Conservation (phyloP, 2,888 invertebrate genomes). For the Parapristionchus giblindavisi region DNA sequence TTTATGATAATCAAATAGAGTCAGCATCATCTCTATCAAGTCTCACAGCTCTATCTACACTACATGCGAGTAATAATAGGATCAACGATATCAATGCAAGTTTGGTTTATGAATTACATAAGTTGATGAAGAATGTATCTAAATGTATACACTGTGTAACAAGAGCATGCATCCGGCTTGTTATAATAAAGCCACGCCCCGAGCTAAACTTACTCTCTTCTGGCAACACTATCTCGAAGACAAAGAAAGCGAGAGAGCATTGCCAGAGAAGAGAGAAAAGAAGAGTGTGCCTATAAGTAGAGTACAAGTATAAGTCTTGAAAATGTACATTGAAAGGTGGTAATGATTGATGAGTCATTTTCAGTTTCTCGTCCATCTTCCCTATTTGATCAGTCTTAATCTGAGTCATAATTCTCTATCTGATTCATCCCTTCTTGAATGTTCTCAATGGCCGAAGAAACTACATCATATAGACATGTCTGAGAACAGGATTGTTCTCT, state of each 20-base stretch:
- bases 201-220: no score
- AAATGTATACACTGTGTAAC: no score
- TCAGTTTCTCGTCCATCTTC: constrained; percentile 51
- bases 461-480: constrained; percentile 57
- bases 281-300: no score
- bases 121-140: constrained; percentile 30
- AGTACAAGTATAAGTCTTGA: background rate
- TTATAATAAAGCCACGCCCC: no score
- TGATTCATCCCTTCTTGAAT: constrained; percentile 45
- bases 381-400: constrained; percentile 50
- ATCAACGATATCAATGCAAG: constrained; percentile 44
- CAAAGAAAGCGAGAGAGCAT: no score
- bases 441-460: constrained; percentile 55
- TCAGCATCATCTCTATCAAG: constrained; percentile 44
- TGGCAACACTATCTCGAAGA: no score
- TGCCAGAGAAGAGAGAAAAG: no score
- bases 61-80: constrained; percentile 52
- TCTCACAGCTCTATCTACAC: constrained; percentile 48
- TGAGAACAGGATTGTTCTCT: constrained; percentile 49
- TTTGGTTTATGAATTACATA: constrained; percentile 43
- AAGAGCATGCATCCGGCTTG: no score
- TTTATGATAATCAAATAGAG: constrained; percentile 62
- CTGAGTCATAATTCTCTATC: constrained; percentile 52
- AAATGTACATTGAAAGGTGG: no score
- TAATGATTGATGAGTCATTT: no score